These are phyloP conservation scores for Cephalopterus ornatus DNA, from an alignment of 2,113 vertebrate species.

Conservation along the genomic window DNA sequence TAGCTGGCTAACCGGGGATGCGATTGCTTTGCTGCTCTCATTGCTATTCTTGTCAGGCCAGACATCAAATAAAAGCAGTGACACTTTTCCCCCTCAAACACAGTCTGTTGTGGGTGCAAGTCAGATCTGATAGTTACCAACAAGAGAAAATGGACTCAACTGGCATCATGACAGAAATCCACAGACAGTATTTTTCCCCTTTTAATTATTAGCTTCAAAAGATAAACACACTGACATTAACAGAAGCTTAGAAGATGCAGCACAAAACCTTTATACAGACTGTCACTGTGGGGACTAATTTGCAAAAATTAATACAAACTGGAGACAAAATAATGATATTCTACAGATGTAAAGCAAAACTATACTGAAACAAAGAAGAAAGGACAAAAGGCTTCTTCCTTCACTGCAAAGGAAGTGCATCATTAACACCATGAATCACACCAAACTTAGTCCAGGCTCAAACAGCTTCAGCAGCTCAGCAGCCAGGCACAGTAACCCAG, in stretches of 20 bases:
- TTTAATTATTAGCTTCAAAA: conserved; percentile 65
- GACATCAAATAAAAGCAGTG: conserved; percentile 17
- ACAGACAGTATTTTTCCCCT: not conserved
- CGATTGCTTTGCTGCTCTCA: not conserved
- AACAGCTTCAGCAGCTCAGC: not conserved
- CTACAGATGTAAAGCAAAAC: not conserved
- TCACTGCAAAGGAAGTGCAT: not conserved
- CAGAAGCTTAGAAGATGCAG: conserved; percentile 20
- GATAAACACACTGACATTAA: conserved; percentile 6
- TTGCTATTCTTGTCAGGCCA: conserved; percentile 21
- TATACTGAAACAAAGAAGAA: not conserved
- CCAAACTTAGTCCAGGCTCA: not conserved
- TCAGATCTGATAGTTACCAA: conserved; percentile 2
- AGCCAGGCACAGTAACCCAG: not conserved
- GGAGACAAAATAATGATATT: conserved; percentile 6
- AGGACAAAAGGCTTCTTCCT: not conserved
- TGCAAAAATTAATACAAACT: conserved; percentile 22
- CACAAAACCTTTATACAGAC: not conserved
- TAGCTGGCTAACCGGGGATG: not conserved
- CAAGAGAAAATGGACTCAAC: not conserved
- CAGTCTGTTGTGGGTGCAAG: not conserved
- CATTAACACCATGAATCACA: not conserved
- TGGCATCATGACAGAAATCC: not conserved
- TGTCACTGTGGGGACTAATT: not conserved
- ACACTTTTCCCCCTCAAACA: not conserved